Evolutionary conservation across 2,113 vertebrate species (phyloP), one percentile per base, ranked within the genome.

Genomic region (Lipotes vexillifer): DNA sequence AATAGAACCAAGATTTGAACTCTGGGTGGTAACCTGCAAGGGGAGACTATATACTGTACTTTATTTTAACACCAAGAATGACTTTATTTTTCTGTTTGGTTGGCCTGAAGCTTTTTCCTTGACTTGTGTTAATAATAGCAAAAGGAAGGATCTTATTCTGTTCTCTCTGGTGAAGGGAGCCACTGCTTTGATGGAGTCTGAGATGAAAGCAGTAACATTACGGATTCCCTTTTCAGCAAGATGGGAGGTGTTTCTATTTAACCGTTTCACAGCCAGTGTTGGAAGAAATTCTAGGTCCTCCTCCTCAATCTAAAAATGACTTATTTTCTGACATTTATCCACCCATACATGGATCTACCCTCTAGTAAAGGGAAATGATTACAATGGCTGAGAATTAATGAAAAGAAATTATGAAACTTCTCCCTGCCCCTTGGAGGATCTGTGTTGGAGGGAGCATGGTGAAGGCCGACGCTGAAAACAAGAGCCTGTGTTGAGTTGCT

Each of bases 161-260:
- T 55, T 93, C 46, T 63, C 68, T 93, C 86, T 66, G 38, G 11
- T 85, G 36, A 86, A 93, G 75, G 97, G 29, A 94, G 17, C 3
- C 31, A 55, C 21, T 83, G n/a, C 18, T 87, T 91, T 94, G 41
- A 78, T 93, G 90, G 49, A 71, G 13, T 69, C 36, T 80, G 69
- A 78, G 46, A 77, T n/a, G 23, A 89, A 93, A 85, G 11, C 25
- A 88, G 74, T 27, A 77, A 33, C 4, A 72, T 86, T 38, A 68
- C 63, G 66, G 25, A 57, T 82, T 88, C 3, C 10, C 20, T 92
- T 94, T 93, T 78, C 31, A 92, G 68, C 9, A 90, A 31, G 33
- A 25, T 55, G 29, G 29, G 25, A 68, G 8, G 23, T 71, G 3
- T 38, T 95, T 18, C 33, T 86, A 5, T 93, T 86, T 90, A 90